These are phyloP conservation scores for Hydractinia echinata DNA, from an alignment of 30 jellyfish, hydroid and myxozoan species.

Conservation along the genomic window DNA sequence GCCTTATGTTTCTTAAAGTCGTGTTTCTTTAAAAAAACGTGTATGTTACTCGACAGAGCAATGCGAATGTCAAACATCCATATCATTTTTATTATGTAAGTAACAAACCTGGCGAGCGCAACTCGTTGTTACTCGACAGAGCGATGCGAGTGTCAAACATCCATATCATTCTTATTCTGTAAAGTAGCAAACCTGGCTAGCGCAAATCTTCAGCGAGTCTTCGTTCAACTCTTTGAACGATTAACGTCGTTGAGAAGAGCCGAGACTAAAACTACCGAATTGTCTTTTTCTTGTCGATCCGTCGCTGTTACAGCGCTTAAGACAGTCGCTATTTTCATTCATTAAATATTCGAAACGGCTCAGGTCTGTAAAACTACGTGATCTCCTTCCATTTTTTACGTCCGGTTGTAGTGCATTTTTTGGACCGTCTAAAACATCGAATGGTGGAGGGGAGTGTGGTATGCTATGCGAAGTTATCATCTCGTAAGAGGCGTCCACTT, in stretches of 20 bases:
- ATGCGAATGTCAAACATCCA: too few relatives aligned
- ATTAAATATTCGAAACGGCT: neutral
- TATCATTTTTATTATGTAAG: too few relatives aligned
- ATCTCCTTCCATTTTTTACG: neutral
- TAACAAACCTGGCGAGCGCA: too few relatives aligned
- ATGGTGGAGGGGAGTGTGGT: slow-evolving; percentile 22
- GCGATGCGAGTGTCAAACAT: too few relatives aligned
- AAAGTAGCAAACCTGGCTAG: too few relatives aligned
- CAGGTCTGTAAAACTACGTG: neutral
- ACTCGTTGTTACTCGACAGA: too few relatives aligned
- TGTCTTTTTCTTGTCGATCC: neutral
- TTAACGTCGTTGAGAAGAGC: neutral
- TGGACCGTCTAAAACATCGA: slow-evolving; percentile 20
- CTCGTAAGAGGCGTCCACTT: slow-evolving; percentile 30
- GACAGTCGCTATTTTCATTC: neutral
- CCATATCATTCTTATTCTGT: too few relatives aligned
- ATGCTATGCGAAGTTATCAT: slow-evolving; percentile 43
- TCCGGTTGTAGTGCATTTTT: neutral
- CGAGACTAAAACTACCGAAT: neutral
- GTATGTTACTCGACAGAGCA: too few relatives aligned
- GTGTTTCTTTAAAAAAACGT: too few relatives aligned
- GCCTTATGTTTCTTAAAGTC: too few relatives aligned
- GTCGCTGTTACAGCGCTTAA: neutral
- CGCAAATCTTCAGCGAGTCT: too few relatives aligned
- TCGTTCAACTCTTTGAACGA: too few relatives aligned